A percentile compares a stretch with the other conserved stretches of the same genome.
phyloP scores from a whole-genome alignment of 2,888 invertebrate species.

The Papilio elwesi region DNA sequence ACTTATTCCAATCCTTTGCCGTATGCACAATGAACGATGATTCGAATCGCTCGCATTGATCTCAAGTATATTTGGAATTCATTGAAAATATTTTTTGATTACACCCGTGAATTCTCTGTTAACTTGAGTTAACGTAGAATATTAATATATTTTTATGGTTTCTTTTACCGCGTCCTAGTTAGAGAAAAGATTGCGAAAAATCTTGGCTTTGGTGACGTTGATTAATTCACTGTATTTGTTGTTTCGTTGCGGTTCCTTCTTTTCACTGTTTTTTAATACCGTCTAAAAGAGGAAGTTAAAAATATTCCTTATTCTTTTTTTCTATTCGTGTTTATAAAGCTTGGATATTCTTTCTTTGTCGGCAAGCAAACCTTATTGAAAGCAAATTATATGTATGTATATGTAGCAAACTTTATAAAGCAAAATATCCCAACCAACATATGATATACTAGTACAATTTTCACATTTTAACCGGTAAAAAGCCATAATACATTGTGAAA shows the following conservation, averaged over 20 bases:
- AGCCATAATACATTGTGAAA: too few species aligned
- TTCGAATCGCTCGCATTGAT: too few species aligned
- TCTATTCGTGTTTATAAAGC: not conserved
- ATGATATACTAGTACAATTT: too few species aligned
- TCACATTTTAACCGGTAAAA: too few species aligned
- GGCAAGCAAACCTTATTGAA: not conserved
- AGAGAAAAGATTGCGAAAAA: slow-evolving; percentile 32
- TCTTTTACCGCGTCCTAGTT: slow-evolving; percentile 25
- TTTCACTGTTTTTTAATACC: slow-evolving; percentile 21
- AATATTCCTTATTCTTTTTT: slow-evolving; percentile 11
- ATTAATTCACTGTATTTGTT: slow-evolving; percentile 40
- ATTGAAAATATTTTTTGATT: not conserved
- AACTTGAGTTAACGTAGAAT: slow-evolving; percentile 14
- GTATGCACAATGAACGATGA: too few species aligned
- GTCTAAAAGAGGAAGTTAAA: slow-evolving; percentile 7
- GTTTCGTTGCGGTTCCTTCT: slow-evolving; percentile 29
- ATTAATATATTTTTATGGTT: slow-evolving; percentile 33
- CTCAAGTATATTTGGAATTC: not conserved
- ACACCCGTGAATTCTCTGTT: slow-evolving; percentile 8
- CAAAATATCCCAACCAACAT: too few species aligned
- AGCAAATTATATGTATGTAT: not conserved
- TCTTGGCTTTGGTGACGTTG: slow-evolving; percentile 36
- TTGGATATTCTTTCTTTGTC: not conserved
- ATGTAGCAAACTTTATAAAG: too few species aligned
- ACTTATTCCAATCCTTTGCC: too few species aligned